These are phyloP conservation scores for Meiosimyza decipiens DNA, from an alignment of 2,888 invertebrate species.

Conservation along the genomic window DNA sequence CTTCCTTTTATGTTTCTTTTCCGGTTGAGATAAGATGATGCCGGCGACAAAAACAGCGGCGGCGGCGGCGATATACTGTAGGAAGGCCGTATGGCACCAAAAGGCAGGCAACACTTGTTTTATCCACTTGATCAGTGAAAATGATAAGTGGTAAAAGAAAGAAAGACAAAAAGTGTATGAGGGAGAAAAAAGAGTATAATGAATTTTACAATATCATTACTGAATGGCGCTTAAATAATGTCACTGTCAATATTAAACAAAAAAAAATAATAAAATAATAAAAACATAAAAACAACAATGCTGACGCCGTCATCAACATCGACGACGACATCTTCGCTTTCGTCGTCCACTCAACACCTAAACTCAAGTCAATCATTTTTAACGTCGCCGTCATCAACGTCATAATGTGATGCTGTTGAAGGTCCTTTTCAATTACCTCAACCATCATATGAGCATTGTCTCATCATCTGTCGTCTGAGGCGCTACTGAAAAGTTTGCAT, in stretches of 20 bases:
- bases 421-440: background rate
- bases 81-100: too few species aligned
- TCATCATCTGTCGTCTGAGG: background rate
- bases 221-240: too few species aligned
- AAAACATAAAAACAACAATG: too few species aligned
- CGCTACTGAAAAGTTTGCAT: conserved; percentile 1
- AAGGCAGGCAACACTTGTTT: conserved; percentile 10
- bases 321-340: background rate
- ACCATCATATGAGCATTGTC: background rate
- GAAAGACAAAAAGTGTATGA: too few species aligned
- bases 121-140: conserved; percentile 14
- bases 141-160: too few species aligned
- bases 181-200: too few species aligned
- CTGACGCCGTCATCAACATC: background rate
- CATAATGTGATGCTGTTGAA: background rate
- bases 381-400: background rate
- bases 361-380: background rate
- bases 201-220: too few species aligned
- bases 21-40: conserved; percentile 56
- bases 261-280: too few species aligned
- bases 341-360: background rate
- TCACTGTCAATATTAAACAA: too few species aligned
- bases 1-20: conserved; percentile 63
- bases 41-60: background rate
- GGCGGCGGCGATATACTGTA: background rate